phyloP scores from a whole-genome alignment of 2,797 vertebrate species.

The Microhierax caerulescens region DNA sequence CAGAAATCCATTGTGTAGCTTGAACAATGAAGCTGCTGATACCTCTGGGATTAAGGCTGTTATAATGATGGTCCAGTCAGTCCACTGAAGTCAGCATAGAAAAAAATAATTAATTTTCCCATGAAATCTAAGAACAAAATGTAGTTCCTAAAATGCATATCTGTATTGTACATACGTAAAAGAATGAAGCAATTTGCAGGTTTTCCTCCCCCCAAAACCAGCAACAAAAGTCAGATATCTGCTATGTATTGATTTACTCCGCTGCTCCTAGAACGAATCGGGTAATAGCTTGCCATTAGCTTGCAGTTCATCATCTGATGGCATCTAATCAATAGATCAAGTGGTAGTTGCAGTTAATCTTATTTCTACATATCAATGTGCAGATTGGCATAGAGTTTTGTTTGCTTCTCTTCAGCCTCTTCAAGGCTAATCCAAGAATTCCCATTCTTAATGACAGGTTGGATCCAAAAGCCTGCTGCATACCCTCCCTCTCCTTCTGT shows the following conservation, averaged over 20 bases:
- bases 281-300: slow-evolving; percentile 51
- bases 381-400: background rate
- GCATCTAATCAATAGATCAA: slow-evolving; percentile 64
- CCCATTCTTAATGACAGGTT: background rate
- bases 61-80: background rate
- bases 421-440: background rate
- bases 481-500: background rate
- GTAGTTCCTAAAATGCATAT: background rate
- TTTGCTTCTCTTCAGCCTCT: slow-evolving; percentile 20
- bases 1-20: background rate
- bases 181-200: background rate
- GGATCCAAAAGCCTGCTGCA: background rate
- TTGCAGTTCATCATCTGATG: slow-evolving; percentile 49
- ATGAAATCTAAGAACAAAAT: background rate
- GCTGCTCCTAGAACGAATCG: background rate
- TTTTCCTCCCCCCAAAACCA: background rate
- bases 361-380: slow-evolving; percentile 47
- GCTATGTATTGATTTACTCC: slow-evolving; percentile 44
- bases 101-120: background rate
- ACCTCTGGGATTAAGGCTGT: background rate
- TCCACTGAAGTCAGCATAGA: background rate
- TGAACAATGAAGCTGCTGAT: background rate
- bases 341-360: slow-evolving; percentile 51
- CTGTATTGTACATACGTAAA: background rate
- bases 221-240: background rate